Evolutionary conservation across 2,888 invertebrate species (phyloP).

Genomic region (Meandrusa payeni): DNA sequence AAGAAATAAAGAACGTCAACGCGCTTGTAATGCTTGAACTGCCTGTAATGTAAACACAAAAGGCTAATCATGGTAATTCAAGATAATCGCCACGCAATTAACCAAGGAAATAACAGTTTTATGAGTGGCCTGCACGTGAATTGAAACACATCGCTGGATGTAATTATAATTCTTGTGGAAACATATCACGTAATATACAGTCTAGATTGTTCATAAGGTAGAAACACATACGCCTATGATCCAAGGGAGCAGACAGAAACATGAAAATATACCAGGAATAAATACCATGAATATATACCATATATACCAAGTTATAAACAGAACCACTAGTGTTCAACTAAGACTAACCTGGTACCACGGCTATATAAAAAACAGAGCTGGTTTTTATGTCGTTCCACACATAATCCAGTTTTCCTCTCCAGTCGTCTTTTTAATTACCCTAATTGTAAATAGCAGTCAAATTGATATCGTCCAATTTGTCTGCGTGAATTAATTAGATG

Average conservation of each 20-base stretch:
- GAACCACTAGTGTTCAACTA: too few species aligned
- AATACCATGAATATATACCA: too few species aligned
- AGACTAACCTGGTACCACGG: too few species aligned
- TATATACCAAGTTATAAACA: too few species aligned
- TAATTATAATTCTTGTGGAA: slow-evolving; percentile 16
- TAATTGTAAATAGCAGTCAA: slow-evolving; percentile 1
- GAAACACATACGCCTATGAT: too few species aligned
- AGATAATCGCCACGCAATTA: slow-evolving; percentile 15
- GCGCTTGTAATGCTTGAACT: not conserved
- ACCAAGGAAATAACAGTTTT: slow-evolving; percentile 19
- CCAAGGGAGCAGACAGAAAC: too few species aligned
- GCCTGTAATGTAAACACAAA: slow-evolving; percentile 5
- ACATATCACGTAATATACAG: not conserved
- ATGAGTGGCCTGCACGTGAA: slow-evolving; percentile 4
- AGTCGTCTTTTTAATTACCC: slow-evolving; percentile 11
- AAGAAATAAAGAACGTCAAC: too few species aligned
- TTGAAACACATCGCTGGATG: slow-evolving; percentile 2
- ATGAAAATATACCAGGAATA: too few species aligned
- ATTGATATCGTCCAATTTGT: slow-evolving; percentile 15
- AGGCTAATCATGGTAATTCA: slow-evolving; percentile 8
- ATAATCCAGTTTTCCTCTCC: not conserved
- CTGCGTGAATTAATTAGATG: slow-evolving; percentile 16
- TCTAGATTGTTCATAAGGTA: not conserved
- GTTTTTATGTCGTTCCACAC: too few species aligned
- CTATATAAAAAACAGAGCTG: too few species aligned